Base-by-base conservation (phyloP, 2,113 vertebrate species). In the Leucosticte australis region DNA sequence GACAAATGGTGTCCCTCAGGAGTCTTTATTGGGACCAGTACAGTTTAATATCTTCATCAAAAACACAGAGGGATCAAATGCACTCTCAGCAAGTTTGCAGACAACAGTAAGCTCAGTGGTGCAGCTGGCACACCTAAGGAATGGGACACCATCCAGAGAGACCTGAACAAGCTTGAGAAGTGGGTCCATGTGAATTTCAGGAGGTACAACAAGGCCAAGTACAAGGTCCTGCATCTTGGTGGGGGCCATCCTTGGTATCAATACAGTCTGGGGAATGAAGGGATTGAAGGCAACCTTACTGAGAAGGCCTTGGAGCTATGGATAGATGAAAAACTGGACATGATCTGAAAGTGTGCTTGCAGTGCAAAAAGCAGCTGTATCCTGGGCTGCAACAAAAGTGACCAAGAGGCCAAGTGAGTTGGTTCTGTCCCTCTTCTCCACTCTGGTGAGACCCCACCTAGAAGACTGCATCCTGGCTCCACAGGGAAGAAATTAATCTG, bases 281-380 rank as follows among this genome's bases (percentile, higher is more conserved):
- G 15, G 4, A 30, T 65, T 49, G 42, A 57, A 19, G 42, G 5
- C 30, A 65, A 23, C 5, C 10, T 8, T 30, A 9, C 12, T 15
- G 19, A 56, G 59, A 56, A 49, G 19, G 28, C 23, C 6, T 23
- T 49, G 19, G 37, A 49, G 12, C 18, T 41, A 39, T 0, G 0
- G 14, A 39, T 39, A n/a, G 49, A 19, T 56, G 5, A 15, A 47
- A 39, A 84, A 74, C 12, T 28, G 28, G 59, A 23, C 15, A 15
- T 19, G 15, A 55, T 44, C 22, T 12, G 23, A 64, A 55, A 55
- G 18, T 47, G 18, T 28, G 11, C 28, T 55, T 74, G 28, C 33
- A 46, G n/a, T 14, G 18, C 49, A 63, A 14, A 53, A 83, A 46
- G 6, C 41, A 64, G 11, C n/a, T 55, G 27, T 18, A 33, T 31